Evolutionary conservation across 2,888 invertebrate genomes (phyloP).

Genomic region (Meteorus cinctellus): DNA sequence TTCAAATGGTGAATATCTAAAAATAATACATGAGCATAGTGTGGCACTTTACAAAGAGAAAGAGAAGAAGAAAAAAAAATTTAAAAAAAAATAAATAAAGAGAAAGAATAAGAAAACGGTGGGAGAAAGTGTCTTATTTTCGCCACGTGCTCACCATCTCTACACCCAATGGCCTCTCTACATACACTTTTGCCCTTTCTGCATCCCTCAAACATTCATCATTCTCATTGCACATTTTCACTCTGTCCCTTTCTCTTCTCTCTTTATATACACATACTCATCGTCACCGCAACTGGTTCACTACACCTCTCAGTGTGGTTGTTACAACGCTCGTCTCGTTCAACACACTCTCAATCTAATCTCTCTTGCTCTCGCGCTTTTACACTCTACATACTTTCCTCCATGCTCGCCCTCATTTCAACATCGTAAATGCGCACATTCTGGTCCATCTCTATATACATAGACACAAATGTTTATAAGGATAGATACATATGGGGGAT

Average conservation of each 20-base stretch:
- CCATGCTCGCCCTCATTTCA: neutral
- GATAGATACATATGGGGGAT: neutral
- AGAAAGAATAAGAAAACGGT: neutral
- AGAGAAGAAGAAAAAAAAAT: neutral
- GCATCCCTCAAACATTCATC: neutral
- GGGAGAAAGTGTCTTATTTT: conserved; percentile 20
- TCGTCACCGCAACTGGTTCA: conserved; percentile 18
- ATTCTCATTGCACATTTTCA: neutral
- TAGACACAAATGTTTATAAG: neutral
- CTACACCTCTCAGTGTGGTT: conserved; percentile 26
- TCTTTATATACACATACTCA: neutral
- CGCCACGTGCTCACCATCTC: conserved; percentile 29
- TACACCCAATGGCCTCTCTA: neutral
- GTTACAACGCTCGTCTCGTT: conserved; percentile 37
- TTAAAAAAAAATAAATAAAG: neutral
- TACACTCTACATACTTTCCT: conserved; percentile 10
- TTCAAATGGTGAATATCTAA: conserved; percentile 8
- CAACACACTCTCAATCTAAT: conserved; percentile 13
- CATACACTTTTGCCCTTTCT: neutral
- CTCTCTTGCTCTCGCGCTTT: neutral
- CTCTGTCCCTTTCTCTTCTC: neutral
- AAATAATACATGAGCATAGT: conserved; percentile 7
- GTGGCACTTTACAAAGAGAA: neutral
- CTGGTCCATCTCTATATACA: neutral
- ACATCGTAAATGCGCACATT: conserved; percentile 30